Evolutionary conservation across 1,140 invertebrate species (phyloP).

Genomic region (Vollenhovia emeryi): DNA sequence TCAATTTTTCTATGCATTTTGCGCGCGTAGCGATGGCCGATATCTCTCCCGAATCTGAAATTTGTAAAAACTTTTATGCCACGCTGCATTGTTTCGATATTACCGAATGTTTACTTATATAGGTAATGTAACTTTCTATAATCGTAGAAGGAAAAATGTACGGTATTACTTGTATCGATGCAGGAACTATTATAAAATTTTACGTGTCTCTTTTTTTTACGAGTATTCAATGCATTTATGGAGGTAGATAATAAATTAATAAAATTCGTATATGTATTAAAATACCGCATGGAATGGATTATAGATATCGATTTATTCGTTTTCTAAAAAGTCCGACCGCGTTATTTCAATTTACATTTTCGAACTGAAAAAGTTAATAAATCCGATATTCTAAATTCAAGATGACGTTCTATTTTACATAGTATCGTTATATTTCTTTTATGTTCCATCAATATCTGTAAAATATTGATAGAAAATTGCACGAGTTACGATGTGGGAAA

Average conservation of each 20-base stretch:
- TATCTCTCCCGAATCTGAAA: background rate
- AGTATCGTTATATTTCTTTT: too few relatives aligned
- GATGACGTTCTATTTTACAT: background rate
- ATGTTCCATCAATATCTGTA: background rate
- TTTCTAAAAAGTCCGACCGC: background rate
- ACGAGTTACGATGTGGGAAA: background rate
- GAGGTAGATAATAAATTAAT: conserved; percentile 11
- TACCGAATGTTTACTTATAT: conserved; percentile 1
- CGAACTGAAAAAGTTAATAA: background rate
- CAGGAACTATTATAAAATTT: background rate
- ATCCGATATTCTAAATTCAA: background rate
- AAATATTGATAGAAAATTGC: conserved; percentile 5
- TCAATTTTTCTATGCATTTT: conserved; percentile 28
- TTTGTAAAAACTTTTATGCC: background rate
- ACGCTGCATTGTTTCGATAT: background rate
- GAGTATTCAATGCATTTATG: conserved; percentile 7
- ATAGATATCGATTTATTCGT: conserved; percentile 3
- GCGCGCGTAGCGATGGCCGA: conserved; percentile 13
- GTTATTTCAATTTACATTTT: background rate
- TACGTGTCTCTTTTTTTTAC: background rate
- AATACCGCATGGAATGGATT: background rate
- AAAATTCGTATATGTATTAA: conserved; percentile 15
- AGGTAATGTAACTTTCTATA: background rate
- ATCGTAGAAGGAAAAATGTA: background rate
- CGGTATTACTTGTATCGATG: background rate